phyloP scores from a whole-genome alignment of 2,113 vertebrate genomes.

The Macrotus californicus region DNA sequence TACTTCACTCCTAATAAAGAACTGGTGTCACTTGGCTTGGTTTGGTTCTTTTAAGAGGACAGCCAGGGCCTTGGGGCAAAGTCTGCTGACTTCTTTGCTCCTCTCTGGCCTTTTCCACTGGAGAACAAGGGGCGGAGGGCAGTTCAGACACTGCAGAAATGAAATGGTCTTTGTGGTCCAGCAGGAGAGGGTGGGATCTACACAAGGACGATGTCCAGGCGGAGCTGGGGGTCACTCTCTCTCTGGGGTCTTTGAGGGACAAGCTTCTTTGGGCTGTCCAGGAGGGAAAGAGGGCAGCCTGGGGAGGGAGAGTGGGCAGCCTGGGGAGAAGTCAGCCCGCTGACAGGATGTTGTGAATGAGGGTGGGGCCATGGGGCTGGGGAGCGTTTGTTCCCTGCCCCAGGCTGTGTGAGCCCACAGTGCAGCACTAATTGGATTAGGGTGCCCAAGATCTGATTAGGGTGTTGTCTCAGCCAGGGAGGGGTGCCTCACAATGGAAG shows the following conservation, averaged over 20 bases:
- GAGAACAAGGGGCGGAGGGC: neutral
- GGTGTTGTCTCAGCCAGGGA: neutral
- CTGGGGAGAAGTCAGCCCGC: neutral
- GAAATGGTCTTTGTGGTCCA: neutral
- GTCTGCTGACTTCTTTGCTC: neutral
- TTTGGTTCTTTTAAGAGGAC: neutral
- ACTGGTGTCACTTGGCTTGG: neutral
- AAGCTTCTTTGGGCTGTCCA: neutral
- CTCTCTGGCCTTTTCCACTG: neutral
- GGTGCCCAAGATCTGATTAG: neutral
- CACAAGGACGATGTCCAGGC: accelerated
- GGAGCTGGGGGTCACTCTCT: too few species aligned
- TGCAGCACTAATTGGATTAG: neutral
- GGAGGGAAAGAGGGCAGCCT: neutral
- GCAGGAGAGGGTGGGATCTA: neutral
- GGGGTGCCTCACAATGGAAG: neutral
- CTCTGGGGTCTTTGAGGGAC: neutral
- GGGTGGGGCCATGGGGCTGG: neutral
- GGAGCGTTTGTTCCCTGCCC: neutral
- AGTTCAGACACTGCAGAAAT: neutral
- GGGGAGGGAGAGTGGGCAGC: neutral
- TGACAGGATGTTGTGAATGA: neutral
- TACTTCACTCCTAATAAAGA: slow-evolving; percentile 51
- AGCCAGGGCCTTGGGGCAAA: neutral
- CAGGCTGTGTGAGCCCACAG: neutral